Evolutionary conservation across 1,140 invertebrate genomes (phyloP).

Genomic region (Apis florea): DNA sequence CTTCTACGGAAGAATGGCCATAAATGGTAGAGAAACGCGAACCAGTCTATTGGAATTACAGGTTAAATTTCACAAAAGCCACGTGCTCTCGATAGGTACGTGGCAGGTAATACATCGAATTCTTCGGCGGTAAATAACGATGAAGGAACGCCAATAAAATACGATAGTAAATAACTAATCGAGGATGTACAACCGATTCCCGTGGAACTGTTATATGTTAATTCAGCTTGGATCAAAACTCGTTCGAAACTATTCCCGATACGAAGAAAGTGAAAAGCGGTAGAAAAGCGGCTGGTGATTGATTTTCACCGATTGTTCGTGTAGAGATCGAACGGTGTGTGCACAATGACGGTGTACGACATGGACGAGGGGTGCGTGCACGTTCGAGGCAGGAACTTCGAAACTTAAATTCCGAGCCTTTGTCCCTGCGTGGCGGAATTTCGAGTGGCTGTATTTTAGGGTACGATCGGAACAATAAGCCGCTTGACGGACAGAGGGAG

Average conservation of each 20-base stretch:
- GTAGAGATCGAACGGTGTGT: neutral
- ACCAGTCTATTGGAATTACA: neutral
- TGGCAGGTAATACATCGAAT: slow-evolving; percentile 1
- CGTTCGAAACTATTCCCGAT: slow-evolving; percentile 21
- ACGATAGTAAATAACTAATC: slow-evolving; percentile 51
- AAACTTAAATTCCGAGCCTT: slow-evolving; percentile 26
- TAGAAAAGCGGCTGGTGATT: neutral
- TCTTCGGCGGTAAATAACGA: slow-evolving; percentile 20
- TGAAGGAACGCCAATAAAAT: slow-evolving; percentile 21
- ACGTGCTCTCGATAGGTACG: neutral
- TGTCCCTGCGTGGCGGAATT: slow-evolving; percentile 14
- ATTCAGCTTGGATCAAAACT: neutral
- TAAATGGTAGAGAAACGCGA: neutral
- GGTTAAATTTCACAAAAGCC: slow-evolving; percentile 21
- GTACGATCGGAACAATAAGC: slow-evolving; percentile 36
- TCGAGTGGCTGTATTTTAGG: slow-evolving; percentile 21
- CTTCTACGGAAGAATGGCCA: neutral
- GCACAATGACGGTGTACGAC: neutral
- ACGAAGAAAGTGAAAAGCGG: neutral
- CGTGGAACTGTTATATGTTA: slow-evolving; percentile 4
- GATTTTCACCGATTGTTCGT: slow-evolving; percentile 3
- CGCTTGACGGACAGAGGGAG: slow-evolving; percentile 35
- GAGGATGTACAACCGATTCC: slow-evolving; percentile 10
- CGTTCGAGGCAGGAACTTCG: neutral
- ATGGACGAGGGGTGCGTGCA: neutral